Percentiles rank a stretch among this genome's conserved stretches.
phyloP scores from a whole-genome alignment of 92 coral and sea anemone species.

The Phenganax marumi region DNA sequence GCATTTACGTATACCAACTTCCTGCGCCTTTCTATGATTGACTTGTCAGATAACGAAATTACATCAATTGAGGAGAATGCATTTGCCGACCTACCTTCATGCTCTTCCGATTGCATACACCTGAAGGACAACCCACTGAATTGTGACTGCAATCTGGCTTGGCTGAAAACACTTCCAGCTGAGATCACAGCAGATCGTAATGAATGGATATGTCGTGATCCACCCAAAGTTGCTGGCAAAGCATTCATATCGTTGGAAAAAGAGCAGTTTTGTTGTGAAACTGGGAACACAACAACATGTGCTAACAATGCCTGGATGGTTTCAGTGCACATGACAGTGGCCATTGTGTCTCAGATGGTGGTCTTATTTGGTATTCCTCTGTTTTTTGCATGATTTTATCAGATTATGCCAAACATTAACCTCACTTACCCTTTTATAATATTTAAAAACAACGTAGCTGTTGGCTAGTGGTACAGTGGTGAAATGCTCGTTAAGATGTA shows the following conservation, averaged over 20 bases:
- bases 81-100: background rate
- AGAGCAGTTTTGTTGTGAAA: slow-evolving; percentile 13
- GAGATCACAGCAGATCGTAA: background rate
- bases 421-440: background rate
- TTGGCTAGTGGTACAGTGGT: background rate
- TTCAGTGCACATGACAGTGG: slow-evolving; percentile 3
- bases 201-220: background rate
- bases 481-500: too few species aligned
- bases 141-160: slow-evolving; percentile 29
- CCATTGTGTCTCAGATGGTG: slow-evolving; percentile 16
- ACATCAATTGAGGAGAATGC: slow-evolving; percentile 14
- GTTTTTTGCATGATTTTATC: background rate
- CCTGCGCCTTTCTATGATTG: background rate
- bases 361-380: slow-evolving; percentile 7
- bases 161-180: background rate
- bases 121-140: slow-evolving; percentile 18
- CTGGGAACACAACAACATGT: background rate
- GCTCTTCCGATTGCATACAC: background rate
- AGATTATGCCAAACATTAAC: background rate
- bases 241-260: background rate
- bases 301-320: slow-evolving; percentile 22
- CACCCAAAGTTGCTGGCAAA: slow-evolving; percentile 15
- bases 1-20: background rate
- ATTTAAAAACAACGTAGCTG: background rate
- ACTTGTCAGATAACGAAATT: slow-evolving; percentile 9